A percentile compares a stretch with the other conserved stretches of the same genome.
phyloP scores from a whole-genome alignment of 2,888 invertebrate species.

The Frankliniella fusca region DNA sequence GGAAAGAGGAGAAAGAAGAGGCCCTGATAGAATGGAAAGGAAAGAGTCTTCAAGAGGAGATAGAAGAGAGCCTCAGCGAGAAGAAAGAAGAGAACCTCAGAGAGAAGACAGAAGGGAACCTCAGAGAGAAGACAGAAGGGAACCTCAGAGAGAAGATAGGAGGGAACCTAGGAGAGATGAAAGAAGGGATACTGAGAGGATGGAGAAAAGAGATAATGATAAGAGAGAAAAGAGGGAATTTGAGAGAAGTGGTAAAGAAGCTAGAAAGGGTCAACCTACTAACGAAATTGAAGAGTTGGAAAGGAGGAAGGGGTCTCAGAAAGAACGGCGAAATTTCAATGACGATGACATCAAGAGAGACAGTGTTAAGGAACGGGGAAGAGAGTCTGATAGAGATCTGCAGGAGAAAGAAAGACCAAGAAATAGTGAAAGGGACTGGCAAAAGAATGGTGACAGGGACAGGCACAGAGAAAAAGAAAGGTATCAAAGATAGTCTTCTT shows the following conservation, averaged over 20 bases:
- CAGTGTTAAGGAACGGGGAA: background rate
- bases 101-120: slow-evolving; percentile 33
- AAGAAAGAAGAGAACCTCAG: slow-evolving; percentile 41
- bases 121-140: slow-evolving; percentile 34
- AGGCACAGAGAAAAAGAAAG: background rate
- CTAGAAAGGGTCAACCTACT: background rate
- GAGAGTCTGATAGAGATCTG: background rate
- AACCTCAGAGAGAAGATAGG: background rate
- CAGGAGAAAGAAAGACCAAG: slow-evolving; percentile 32
- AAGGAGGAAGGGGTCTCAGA: background rate
- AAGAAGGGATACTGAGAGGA: background rate
- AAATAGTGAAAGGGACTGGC: slow-evolving; percentile 31
- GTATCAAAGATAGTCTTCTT: background rate
- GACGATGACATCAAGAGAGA: background rate
- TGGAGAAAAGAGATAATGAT: background rate
- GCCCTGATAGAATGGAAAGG: slow-evolving; percentile 38
- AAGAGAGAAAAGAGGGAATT: background rate
- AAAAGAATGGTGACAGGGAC: slow-evolving; percentile 25
- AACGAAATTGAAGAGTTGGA: background rate
- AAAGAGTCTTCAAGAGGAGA: slow-evolving; percentile 34
- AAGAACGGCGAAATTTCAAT: background rate
- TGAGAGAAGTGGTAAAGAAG: background rate
- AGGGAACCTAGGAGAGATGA: background rate
- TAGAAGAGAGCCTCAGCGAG: slow-evolving; percentile 38
- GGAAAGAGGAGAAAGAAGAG: slow-evolving; percentile 37